phyloP scores from a whole-genome alignment of 2,113 vertebrate species.

The Empidonax traillii region DNA sequence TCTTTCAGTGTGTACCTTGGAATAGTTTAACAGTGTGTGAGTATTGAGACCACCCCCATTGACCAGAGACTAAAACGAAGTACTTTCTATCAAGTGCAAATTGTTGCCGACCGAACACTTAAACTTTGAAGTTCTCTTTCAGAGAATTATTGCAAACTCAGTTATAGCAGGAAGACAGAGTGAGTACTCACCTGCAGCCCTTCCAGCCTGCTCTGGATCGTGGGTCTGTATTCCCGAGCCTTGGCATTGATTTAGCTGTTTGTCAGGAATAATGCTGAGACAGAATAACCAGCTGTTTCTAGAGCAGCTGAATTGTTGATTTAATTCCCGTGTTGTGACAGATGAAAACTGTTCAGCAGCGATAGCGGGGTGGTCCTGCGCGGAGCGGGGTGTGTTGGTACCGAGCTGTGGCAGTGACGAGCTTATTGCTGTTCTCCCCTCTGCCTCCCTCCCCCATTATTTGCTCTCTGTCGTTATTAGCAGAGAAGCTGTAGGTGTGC shows the following conservation, averaged over 20 bases:
- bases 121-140: not conserved
- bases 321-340: not conserved
- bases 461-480: not conserved
- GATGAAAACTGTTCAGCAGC: not conserved
- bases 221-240: not conserved
- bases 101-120: not conserved
- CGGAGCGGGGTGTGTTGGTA: accelerated
- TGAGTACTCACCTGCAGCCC: not conserved
- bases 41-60: not conserved
- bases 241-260: not conserved
- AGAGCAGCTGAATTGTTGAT: not conserved
- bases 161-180: not conserved
- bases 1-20: not conserved
- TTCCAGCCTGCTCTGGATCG: not conserved
- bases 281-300: not conserved
- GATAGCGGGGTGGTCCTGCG: not conserved
- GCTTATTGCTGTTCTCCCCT: not conserved
- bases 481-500: slow-evolving; percentile 45
- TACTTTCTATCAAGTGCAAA: not conserved
- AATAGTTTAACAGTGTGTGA: not conserved
- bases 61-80: not conserved
- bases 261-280: not conserved
- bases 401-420: not conserved
- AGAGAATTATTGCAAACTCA: not conserved
- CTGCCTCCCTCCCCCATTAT: not conserved